Evolutionary conservation across 1,140 invertebrate genomes (phyloP).

Genomic region (Pogonus chalceus): DNA sequence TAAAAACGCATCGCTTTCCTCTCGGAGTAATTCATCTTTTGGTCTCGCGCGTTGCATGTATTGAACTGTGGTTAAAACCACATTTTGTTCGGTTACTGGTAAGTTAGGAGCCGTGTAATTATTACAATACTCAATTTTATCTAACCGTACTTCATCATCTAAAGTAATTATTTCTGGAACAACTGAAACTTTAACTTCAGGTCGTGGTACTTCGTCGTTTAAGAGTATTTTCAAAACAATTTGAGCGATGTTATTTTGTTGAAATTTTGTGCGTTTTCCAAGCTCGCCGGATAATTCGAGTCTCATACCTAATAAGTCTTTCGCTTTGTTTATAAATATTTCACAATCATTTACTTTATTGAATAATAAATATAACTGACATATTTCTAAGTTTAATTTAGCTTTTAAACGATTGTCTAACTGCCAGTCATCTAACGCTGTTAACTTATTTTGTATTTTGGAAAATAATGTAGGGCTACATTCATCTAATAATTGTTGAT

Average conservation of each 20-base stretch:
- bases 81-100: constrained; percentile 64
- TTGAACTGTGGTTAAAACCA: constrained; percentile 62
- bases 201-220: constrained; percentile 28
- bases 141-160: constrained; percentile 75
- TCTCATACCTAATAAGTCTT: constrained; percentile 49
- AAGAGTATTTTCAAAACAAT: constrained; percentile 56
- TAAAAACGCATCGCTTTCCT: constrained; percentile 73
- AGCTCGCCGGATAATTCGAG: constrained; percentile 59
- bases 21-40: constrained; percentile 62
- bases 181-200: constrained; percentile 37
- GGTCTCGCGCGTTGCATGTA: constrained; percentile 62
- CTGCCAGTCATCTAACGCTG: constrained; percentile 32
- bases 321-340: constrained; percentile 52
- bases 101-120: constrained; percentile 45
- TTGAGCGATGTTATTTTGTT: constrained; percentile 71
- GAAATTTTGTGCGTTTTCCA: constrained; percentile 83
- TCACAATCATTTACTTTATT: constrained; percentile 58
- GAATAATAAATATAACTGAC: constrained; percentile 63
- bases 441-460: constrained; percentile 39
- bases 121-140: constrained; percentile 63
- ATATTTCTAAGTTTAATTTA: constrained; percentile 64
- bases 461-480: constrained; percentile 51
- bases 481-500: constrained; percentile 67
- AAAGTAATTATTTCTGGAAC: constrained; percentile 56
- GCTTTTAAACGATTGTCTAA: constrained; percentile 39